Evolutionary conservation across 2,113 vertebrate species (phyloP).

Genomic region (Archocentrus centrarchus): DNA sequence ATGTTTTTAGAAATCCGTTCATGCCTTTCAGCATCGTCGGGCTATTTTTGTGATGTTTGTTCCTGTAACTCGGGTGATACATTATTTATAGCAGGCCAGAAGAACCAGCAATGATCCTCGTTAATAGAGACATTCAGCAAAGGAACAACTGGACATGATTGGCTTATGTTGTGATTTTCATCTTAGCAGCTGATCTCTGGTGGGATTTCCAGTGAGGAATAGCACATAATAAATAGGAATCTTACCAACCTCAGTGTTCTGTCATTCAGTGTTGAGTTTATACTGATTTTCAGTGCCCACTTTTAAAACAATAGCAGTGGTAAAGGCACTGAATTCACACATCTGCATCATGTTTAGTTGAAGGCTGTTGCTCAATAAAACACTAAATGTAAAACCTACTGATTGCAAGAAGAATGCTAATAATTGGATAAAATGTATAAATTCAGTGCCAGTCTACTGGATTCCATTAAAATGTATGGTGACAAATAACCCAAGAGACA

Average conservation of each 20-base stretch:
- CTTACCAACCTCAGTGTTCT: not conserved
- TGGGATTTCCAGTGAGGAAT: slow-evolving; percentile 46
- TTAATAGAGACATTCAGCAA: slow-evolving; percentile 39
- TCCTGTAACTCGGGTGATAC: slow-evolving; percentile 8
- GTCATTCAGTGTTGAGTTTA: slow-evolving; percentile 8
- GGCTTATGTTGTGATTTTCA: slow-evolving; percentile 47
- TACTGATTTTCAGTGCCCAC: slow-evolving; percentile 4
- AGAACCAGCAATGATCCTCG: slow-evolving; percentile 36
- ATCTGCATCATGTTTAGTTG: slow-evolving; percentile 23
- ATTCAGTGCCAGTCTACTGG: slow-evolving; percentile 94
- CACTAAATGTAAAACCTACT: slow-evolving; percentile 71
- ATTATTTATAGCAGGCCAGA: slow-evolving; percentile 44
- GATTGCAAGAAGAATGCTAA: slow-evolving; percentile 88
- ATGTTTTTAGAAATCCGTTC: slow-evolving; percentile 3
- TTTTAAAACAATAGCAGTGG: not conserved
- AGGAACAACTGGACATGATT: slow-evolving; percentile 44
- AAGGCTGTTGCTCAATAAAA: slow-evolving; percentile 5
- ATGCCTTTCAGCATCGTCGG: slow-evolving; percentile 11
- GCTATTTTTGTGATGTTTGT: slow-evolving; percentile 15
- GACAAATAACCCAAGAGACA: slow-evolving; percentile 98
- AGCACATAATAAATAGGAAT: slow-evolving; percentile 30
- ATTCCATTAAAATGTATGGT: slow-evolving; percentile 98
- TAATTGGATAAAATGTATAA: slow-evolving; percentile 90
- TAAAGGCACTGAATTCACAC: not conserved
- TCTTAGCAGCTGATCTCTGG: slow-evolving; percentile 45